Conservation (phyloP, 2,797 vertebrate species). For the Masticophis lateralis region DNA sequence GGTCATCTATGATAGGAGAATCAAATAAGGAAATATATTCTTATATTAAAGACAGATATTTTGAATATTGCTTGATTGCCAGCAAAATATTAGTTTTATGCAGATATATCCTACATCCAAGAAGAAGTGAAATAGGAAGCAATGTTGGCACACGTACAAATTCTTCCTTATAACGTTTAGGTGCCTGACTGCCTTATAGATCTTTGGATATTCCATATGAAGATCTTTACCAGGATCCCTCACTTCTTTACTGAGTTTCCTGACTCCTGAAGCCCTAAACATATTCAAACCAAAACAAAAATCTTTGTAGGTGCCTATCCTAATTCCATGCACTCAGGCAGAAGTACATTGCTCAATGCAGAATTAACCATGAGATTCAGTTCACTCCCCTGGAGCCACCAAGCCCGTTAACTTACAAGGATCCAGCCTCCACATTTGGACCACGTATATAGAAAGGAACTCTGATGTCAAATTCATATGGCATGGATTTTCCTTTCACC, state of each 20-base stretch:
- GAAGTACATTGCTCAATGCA: not conserved
- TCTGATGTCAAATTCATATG: conserved; percentile 94
- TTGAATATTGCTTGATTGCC: not conserved
- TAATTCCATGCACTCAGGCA: not conserved
- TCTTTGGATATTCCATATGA: not conserved
- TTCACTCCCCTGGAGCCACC: not conserved
- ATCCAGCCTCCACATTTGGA: conserved; percentile 90
- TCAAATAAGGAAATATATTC: not conserved
- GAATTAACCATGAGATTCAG: not conserved
- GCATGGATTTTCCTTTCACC: conserved; percentile 98
- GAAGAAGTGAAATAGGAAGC: not conserved
- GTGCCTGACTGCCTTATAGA: not conserved
- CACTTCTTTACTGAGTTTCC: not conserved
- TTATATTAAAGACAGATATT: not conserved
- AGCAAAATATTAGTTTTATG: not conserved
- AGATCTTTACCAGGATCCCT: not conserved
- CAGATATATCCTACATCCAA: not conserved
- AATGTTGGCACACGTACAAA: not conserved
- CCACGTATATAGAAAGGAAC: conserved; percentile 93
- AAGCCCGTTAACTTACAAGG: conserved; percentile 80
- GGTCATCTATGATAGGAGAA: not conserved
- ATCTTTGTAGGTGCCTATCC: not conserved
- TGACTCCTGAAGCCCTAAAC: not conserved
- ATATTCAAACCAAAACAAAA: not conserved
- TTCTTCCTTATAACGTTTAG: not conserved